Base-by-base conservation (phyloP, 1,140 invertebrate genomes). In the Caligus rogercresseyi region DNA sequence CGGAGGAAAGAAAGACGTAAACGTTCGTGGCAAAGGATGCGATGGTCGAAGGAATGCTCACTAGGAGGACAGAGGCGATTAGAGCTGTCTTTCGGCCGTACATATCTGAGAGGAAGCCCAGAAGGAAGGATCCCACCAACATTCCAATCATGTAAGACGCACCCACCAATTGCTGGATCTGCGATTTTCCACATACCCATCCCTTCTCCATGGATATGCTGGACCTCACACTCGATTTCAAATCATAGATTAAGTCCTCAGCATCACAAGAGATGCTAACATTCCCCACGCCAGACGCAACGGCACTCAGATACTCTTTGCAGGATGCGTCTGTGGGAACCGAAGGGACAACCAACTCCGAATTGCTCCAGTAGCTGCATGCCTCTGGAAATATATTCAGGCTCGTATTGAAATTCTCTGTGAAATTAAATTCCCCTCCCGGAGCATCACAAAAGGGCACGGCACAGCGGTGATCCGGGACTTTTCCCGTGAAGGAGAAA, bases 121-220 rank as follows among this genome's bases (percentile, higher is more conserved):
- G 15, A 16, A 63, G n/a, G 24, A 59, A 63, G 1, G 61, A 63
- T 25, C 61, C 61, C 3, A 63, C 15, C 13, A 63, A 26, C 61
- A 63, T 63, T 1, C 61, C 61, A n/a, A 63, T 20, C 61, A 63
- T 63, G 20, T 63, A 63, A 13, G 25, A 16, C 2, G 53, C 16
- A 25, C 53, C 52, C 23, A 23, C 56, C 2, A 55, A 57, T 25
- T 20, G 7, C 2, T 54, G 1, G 14, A 63, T 7, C 23, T 56
- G 51, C 16, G 24, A 24, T 18, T 60, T 16, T 18, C 43, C 57
- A 31, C 57, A 60, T 31, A 25, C 25, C 20, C 21, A 31, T 19
- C 26, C 26, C 16, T n/a, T 25, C 7, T 60, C 57, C 26, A 26
- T 25, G 15, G 26, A 24, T 31, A 60, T 1, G 26, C 23, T 26